Base-by-base conservation (phyloP, 1,140 invertebrate genomes). In the Hylaeus anthracinus region DNA sequence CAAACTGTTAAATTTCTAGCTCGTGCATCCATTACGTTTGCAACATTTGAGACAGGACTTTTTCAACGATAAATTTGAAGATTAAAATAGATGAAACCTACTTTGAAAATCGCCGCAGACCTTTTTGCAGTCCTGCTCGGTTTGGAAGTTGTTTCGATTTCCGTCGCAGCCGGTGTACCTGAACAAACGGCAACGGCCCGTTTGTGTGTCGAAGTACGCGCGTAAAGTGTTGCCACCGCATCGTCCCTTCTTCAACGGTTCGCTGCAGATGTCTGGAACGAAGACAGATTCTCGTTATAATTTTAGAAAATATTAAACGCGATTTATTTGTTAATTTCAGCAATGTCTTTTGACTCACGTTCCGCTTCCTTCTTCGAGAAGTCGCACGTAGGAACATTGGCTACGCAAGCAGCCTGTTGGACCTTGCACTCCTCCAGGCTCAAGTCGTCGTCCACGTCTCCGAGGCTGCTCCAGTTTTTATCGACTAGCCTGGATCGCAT, bases 121-220 rank as follows among this genome's bases (percentile, higher is more conserved):
- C n/a, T 91, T 89, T 15, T 93, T 92, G 82, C 95, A 96, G 45
- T 96, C 95, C 82, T 94, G 90, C 12, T 93, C 91, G 0, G 92
- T 94, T 60, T 92, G 91, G 88, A 97, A 97, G 88, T 97, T 97
- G 90, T 97, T 97, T 76, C 93, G 93, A 87, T 97, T 97, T 0
- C 95, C 96, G 61, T 95, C 93, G 88, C 97, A 98, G 66, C 97
- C 97, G 63, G 95, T 95, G 86, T 96, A 98, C 74, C 94, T 94
- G 89, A 98, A 98, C 37, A 95, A 93, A 71, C 94, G 92, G 89
- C 97, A 98, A 65, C 94, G 94, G 74, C 94, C 94, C 9, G 93
- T 94, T 1, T 93, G 88, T 15, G 93, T 92, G 86, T 98, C 95
- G 88, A 96, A 98, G 89, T 96, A 97, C 94, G 95, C 96, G 39